These are phyloP conservation scores for Terrapene triunguis DNA, from an alignment of 2,113 vertebrate species.

Conservation along the genomic window DNA sequence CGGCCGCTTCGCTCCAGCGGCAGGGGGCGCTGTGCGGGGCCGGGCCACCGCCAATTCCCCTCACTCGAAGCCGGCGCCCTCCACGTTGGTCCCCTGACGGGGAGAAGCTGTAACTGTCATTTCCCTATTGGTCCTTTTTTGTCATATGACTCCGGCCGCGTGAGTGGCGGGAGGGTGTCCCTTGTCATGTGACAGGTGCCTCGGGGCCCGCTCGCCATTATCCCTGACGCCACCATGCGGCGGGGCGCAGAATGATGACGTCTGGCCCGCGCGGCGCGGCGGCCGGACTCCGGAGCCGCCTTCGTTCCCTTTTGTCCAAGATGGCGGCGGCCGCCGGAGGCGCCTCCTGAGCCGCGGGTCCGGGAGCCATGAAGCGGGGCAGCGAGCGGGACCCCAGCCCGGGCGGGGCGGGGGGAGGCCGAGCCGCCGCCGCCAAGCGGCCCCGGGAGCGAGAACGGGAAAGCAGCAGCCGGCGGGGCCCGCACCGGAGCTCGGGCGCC, in stretches of 20 bases:
- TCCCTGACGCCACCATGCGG: neutral
- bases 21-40: neutral
- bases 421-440: conserved; percentile 83
- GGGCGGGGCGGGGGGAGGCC: conserved; percentile 67
- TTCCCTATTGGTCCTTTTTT: no score
- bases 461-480: conserved; percentile 81
- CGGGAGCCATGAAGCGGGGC: conserved; percentile 90
- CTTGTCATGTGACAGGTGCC: neutral
- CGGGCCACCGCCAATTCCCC: neutral
- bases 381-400: conserved; percentile 91
- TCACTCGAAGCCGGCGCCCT: no score
- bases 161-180: neutral
- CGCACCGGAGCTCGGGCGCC: conserved; percentile 83
- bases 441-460: conserved; percentile 85
- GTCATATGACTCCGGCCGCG: neutral
- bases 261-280: conserved; percentile 35
- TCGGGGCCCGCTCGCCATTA: neutral
- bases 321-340: conserved; percentile 89
- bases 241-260: conserved; percentile 52
- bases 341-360: conserved; percentile 74
- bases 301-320: conserved; percentile 95
- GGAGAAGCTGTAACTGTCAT: neutral
- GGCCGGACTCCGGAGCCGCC: conserved; percentile 58
- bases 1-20: neutral
- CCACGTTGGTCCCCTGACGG: rapidly evolving